Conservation (phyloP, 2,888 invertebrate species). For the Nipponacmea schrenckii region DNA sequence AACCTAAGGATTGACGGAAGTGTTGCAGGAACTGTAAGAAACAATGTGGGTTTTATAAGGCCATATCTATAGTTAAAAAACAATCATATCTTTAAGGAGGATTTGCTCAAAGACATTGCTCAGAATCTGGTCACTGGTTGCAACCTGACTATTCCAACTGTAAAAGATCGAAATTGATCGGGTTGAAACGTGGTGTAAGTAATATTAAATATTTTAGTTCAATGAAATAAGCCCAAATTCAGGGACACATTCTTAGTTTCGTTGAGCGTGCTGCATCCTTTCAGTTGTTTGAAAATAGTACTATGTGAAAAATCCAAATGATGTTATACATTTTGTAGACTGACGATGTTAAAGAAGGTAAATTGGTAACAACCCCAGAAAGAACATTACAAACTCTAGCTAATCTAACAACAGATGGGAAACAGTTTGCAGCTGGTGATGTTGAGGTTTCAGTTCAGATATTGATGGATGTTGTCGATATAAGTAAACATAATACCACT, state of each 20-base stretch:
- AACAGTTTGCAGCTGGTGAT: slow-evolving; percentile 14
- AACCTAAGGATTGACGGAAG: too few species aligned
- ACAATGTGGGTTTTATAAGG: too few species aligned
- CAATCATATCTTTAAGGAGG: background rate
- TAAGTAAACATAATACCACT: background rate
- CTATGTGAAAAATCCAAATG: too few species aligned
- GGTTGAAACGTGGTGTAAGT: background rate
- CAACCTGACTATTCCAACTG: background rate
- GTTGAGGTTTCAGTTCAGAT: slow-evolving; percentile 14
- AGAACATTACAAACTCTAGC: background rate
- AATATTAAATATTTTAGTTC: too few species aligned
- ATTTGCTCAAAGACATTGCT: background rate
- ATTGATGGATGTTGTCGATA: slow-evolving; percentile 11
- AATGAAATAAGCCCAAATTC: too few species aligned
- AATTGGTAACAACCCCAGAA: slow-evolving; percentile 6
- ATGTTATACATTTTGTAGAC: background rate
- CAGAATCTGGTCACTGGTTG: background rate
- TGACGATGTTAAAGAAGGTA: slow-evolving; percentile 9
- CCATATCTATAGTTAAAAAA: too few species aligned
- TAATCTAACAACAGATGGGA: slow-evolving; percentile 5
- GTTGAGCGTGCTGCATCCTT: too few species aligned
- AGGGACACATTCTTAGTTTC: too few species aligned
- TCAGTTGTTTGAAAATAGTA: too few species aligned
- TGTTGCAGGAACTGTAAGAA: too few species aligned
- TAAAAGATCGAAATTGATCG: background rate